A percentile compares a stretch with the other conserved stretches of the same genome.
phyloP scores from a whole-genome alignment of 1,140 invertebrate genomes.

The Lepidurus packardi region DNA sequence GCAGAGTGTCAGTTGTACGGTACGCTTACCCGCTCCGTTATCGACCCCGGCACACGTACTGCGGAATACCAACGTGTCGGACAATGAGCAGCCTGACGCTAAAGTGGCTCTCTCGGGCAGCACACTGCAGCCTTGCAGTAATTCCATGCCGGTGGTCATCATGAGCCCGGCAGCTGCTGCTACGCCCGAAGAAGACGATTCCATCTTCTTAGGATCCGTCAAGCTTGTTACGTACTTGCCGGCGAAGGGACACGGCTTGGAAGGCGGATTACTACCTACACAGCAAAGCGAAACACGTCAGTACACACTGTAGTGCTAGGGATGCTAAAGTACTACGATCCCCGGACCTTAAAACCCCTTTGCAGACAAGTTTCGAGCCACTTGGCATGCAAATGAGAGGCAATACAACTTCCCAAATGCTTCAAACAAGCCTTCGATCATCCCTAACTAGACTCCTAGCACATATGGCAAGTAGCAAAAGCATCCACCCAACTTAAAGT shows the following conservation, averaged over 20 bases:
- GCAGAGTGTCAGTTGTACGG: slow-evolving; percentile 10
- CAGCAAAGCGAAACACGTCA: not conserved
- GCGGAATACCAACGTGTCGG: slow-evolving; percentile 20
- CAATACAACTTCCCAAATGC: not conserved
- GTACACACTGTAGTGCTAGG: not conserved
- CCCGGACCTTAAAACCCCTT: not conserved
- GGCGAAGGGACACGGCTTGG: slow-evolving; percentile 7
- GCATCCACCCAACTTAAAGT: no score
- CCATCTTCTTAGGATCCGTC: slow-evolving; percentile 18
- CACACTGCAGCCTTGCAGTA: slow-evolving; percentile 13
- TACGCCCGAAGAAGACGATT: not conserved
- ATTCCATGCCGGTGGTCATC: slow-evolving; percentile 18
- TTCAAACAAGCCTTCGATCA: slow-evolving; percentile 2
- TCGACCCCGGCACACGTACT: slow-evolving; percentile 5
- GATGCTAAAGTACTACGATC: not conserved
- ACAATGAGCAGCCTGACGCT: slow-evolving; percentile 20
- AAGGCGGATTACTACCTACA: slow-evolving; percentile 16
- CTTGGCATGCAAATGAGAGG: not conserved
- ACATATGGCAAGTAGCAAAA: not conserved
- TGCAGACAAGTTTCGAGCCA: not conserved
- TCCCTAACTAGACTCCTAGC: not conserved
- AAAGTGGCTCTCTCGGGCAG: slow-evolving; percentile 17
- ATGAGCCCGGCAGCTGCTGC: slow-evolving; percentile 11
- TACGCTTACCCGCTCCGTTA: slow-evolving; percentile 18
- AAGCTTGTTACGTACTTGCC: slow-evolving; percentile 21